Percentiles rank a stretch among this genome's conserved stretches.
Evolutionary conservation across 2,888 invertebrate genomes (phyloP).

Genomic region (Phaonia tiefii): DNA sequence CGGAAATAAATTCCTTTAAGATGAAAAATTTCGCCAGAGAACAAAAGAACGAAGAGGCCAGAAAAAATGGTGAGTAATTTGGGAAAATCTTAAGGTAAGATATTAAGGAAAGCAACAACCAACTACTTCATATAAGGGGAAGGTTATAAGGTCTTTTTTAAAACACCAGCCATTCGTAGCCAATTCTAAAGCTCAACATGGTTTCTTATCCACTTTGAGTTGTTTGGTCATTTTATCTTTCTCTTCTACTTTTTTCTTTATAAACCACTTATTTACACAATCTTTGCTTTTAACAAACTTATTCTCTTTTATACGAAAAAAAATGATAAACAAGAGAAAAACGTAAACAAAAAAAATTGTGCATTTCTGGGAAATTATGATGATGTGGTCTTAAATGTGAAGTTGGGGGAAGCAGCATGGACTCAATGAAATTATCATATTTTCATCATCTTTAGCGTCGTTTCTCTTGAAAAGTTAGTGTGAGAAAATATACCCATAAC

Average conservation of each 20-base stretch:
- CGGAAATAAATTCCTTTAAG: neutral
- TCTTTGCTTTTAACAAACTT: slow-evolving; percentile 12
- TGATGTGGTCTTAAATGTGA: slow-evolving; percentile 4
- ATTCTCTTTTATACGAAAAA: neutral
- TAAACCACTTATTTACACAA: slow-evolving; percentile 65
- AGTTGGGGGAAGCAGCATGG: neutral
- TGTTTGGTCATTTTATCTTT: slow-evolving; percentile 11
- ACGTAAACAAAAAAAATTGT: neutral
- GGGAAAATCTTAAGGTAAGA: neutral
- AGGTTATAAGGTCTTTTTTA: neutral
- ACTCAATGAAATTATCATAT: slow-evolving; percentile 56
- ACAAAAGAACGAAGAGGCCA: neutral
- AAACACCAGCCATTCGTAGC: slow-evolving; percentile 5
- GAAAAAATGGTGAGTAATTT: neutral
- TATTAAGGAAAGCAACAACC: neutral
- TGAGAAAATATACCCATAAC: slow-evolving; percentile 49
- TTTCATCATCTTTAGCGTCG: slow-evolving; percentile 50
- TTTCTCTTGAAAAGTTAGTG: slow-evolving; percentile 47
- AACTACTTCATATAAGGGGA: neutral
- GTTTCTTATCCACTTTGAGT: slow-evolving; percentile 52
- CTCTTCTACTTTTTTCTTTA: slow-evolving; percentile 28
- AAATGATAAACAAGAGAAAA: neutral
- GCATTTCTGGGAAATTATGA: neutral
- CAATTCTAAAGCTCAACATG: slow-evolving; percentile 45
- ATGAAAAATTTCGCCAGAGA: neutral